phyloP scores from a whole-genome alignment of 1,140 invertebrate species.

The Melanaphis sacchari region DNA sequence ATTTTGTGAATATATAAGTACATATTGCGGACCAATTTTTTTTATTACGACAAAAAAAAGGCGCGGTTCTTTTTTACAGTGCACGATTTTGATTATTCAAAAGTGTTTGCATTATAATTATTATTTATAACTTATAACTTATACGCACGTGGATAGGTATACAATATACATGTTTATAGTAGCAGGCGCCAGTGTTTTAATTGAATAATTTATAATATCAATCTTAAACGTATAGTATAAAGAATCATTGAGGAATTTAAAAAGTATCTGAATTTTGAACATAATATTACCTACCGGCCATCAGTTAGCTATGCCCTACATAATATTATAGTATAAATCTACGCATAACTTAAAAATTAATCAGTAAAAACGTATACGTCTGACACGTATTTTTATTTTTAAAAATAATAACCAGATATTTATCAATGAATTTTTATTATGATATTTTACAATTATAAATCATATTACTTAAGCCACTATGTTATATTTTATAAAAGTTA shows the following conservation, averaged over 20 bases:
- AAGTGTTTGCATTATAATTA: background rate
- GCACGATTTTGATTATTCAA: background rate
- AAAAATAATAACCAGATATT: background rate
- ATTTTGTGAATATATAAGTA: background rate
- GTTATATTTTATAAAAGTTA: background rate
- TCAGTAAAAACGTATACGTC: background rate
- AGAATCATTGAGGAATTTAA: background rate
- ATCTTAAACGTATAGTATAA: background rate
- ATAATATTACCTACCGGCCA: no score
- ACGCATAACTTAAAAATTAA: background rate
- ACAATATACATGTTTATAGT: background rate
- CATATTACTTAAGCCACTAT: background rate
- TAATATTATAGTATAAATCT: background rate
- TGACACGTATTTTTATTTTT: background rate
- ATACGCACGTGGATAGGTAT: background rate
- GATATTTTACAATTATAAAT: background rate
- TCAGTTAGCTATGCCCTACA: background rate
- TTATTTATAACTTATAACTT: constrained; percentile 10
- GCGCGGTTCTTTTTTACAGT: background rate
- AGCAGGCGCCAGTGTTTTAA: background rate
- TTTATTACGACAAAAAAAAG: background rate
- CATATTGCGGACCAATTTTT: background rate
- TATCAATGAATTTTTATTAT: background rate
- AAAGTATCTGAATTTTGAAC: background rate
- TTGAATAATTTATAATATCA: background rate